A percentile compares a stretch with the other conserved stretches of the same genome.
Conservation (phyloP, 2,113 vertebrate genomes). For the Ciconia maguari region DNA sequence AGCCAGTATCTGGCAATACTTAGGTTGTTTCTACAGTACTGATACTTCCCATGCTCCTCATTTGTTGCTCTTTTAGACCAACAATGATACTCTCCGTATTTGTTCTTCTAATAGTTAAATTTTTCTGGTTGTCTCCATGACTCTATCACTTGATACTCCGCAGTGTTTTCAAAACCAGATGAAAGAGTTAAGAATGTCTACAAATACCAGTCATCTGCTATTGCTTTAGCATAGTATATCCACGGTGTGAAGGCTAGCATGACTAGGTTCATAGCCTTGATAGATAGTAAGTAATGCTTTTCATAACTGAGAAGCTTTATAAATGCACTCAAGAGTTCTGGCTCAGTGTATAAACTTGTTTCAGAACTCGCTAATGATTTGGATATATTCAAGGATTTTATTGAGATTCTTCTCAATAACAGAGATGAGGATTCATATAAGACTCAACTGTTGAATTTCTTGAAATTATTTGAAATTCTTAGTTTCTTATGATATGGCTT, state of each 20-base stretch:
- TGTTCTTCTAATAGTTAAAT: conserved; percentile 26
- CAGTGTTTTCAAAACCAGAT: conserved; percentile 33
- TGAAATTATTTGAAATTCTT: background rate
- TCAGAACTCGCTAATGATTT: conserved; percentile 74
- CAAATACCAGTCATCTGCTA: background rate
- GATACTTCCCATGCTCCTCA: background rate
- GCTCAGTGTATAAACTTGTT: conserved; percentile 63
- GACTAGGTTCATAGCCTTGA: background rate
- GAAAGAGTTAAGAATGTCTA: background rate
- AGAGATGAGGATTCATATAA: background rate
- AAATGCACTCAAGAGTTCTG: background rate
- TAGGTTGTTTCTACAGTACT: background rate
- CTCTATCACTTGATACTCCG: conserved; percentile 18
- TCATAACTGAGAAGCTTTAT: background rate
- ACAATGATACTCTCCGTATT: background rate
- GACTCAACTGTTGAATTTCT: background rate
- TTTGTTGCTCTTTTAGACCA: conserved; percentile 11
- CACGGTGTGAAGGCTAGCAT: background rate
- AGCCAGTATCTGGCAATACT: background rate
- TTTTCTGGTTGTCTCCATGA: background rate
- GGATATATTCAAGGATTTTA: conserved; percentile 52
- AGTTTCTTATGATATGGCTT: background rate
- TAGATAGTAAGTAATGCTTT: background rate
- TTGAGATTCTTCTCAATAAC: background rate
- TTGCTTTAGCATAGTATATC: background rate